Percentiles rank a stretch among this genome's conserved stretches.
Conservation (phyloP, 1,140 invertebrate genomes). For the Drosophila erecta region DNA sequence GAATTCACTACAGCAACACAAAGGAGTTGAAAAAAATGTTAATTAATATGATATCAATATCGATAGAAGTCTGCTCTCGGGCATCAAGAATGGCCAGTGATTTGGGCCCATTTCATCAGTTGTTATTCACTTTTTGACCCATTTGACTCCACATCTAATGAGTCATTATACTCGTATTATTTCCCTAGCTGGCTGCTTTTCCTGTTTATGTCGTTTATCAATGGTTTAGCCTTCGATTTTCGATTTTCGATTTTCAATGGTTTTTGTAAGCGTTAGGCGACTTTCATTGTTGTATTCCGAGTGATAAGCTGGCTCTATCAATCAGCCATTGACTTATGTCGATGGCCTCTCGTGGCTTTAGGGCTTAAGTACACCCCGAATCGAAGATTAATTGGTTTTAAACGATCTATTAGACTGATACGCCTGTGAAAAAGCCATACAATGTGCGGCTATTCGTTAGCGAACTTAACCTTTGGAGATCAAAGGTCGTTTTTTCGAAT, state of each 20-base stretch:
- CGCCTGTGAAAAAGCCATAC: background rate
- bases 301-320: conserved; percentile 49
- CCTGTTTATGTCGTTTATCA: conserved; percentile 28
- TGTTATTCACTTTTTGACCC: conserved; percentile 16
- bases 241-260: background rate
- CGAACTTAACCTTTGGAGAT: background rate
- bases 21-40: conserved; percentile 12
- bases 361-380: conserved; percentile 19
- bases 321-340: conserved; percentile 56
- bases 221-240: conserved; percentile 32
- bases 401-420: conserved; percentile 39
- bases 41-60: conserved; percentile 35
- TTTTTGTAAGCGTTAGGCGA: conserved; percentile 10
- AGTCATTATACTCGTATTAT: conserved; percentile 4
- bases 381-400: conserved; percentile 45
- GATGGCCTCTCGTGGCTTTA: conserved; percentile 42
- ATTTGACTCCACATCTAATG: conserved; percentile 31
- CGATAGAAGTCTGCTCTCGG: conserved; percentile 7
- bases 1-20: conserved; percentile 2
- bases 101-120: background rate
- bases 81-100: conserved; percentile 26
- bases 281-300: conserved; percentile 6
- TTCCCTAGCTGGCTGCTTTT: conserved; percentile 7
- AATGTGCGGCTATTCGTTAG: background rate
- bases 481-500: too few species aligned